Evolutionary conservation across 23 tunicate species (phyloP).

Genomic region (Halocynthia roretzi): DNA sequence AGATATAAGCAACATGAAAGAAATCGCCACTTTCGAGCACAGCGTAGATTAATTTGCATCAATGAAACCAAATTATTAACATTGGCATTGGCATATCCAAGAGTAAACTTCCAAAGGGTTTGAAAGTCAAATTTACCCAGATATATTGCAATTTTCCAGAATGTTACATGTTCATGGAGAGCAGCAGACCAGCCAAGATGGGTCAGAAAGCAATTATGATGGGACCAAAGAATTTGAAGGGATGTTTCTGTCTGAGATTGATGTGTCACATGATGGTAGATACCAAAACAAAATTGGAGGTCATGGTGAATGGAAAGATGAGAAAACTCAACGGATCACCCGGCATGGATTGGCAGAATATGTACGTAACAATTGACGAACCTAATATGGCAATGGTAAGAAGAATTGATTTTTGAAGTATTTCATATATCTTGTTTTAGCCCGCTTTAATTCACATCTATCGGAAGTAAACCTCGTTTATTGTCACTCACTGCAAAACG

Average conservation of each 20-base stretch:
- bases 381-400: conserved; percentile 7
- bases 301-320: conserved; percentile 6
- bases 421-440: too few species aligned
- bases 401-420: too few species aligned
- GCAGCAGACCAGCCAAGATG: conserved; percentile 31
- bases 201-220: conserved; percentile 17
- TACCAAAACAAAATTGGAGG: not conserved
- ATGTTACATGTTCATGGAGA: conserved; percentile 31
- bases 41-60: too few species aligned
- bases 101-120: too few species aligned
- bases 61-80: too few species aligned
- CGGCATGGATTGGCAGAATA: conserved; percentile 11
- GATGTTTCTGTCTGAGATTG: conserved; percentile 27
- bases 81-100: too few species aligned
- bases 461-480: too few species aligned
- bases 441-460: too few species aligned
- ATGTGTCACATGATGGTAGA: conserved; percentile 23
- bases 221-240: conserved; percentile 12
- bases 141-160: not conserved
- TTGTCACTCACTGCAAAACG: too few species aligned
- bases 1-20: too few species aligned
- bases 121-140: too few species aligned
- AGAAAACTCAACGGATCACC: conserved; percentile 5
- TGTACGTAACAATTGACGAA: conserved; percentile 7
- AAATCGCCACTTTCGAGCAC: too few species aligned